Conservation (phyloP, 1,140 invertebrate species). For the Cherax destructor region DNA sequence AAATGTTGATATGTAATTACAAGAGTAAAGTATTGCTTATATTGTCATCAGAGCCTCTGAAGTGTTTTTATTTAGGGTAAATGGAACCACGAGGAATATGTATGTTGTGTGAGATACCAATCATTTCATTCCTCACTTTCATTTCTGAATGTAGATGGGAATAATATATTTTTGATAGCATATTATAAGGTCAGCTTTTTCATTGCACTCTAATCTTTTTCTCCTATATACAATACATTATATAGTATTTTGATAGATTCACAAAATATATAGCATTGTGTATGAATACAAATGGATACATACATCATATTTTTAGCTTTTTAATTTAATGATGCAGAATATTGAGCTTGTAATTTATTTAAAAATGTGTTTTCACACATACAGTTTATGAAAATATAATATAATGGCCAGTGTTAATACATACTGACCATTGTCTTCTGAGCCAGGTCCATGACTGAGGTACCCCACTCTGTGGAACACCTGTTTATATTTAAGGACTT, state of each 20-base stretch:
- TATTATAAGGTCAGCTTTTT: not conserved
- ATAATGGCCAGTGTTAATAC: not conserved
- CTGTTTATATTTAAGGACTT: not conserved
- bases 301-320: not conserved
- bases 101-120: not conserved
- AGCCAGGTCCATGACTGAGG: not conserved
- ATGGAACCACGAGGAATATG: not conserved
- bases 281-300: not conserved
- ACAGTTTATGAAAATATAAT: not conserved
- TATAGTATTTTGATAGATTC: not conserved
- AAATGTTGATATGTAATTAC: not conserved
- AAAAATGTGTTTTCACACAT: not conserved
- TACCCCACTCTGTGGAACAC: not conserved
- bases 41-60: not conserved
- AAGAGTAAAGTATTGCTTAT: not conserved
- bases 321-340: conserved; percentile 5
- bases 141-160: not conserved
- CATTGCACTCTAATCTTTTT: not conserved
- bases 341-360: not conserved
- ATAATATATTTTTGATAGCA: conserved; percentile 4
- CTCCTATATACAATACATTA: not conserved
- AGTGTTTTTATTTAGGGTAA: not conserved
- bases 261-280: not conserved
- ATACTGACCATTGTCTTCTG: not conserved
- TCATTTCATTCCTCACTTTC: not conserved